A percentile compares a stretch with the other conserved stretches of the same genome.
Conservation (phyloP, 2,113 vertebrate species). For the Tenebrosternarchus preto region DNA sequence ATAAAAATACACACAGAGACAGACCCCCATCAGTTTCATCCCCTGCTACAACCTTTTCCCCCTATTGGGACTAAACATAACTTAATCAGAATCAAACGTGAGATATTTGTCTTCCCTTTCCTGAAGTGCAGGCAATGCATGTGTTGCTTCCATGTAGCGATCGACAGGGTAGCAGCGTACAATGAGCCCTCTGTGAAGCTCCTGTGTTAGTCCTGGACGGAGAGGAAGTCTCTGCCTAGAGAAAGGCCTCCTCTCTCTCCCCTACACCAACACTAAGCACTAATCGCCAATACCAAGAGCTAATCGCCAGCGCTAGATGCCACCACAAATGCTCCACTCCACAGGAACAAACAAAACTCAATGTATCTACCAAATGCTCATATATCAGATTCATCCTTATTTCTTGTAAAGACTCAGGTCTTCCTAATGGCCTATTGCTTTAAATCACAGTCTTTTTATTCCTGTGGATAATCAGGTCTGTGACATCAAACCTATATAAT, state of each 20-base stretch:
- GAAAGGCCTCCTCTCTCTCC: constrained; percentile 60
- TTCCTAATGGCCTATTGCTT: constrained; percentile 28
- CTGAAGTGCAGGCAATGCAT: constrained; percentile 70
- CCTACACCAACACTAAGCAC: constrained; percentile 15
- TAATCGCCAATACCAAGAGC: background rate
- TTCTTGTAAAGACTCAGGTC: constrained; percentile 34
- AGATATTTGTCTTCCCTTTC: constrained; percentile 73
- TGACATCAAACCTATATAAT: background rate
- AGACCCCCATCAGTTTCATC: constrained; percentile 59
- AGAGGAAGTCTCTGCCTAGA: constrained; percentile 69
- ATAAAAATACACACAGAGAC: constrained; percentile 41
- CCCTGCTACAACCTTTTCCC: constrained; percentile 64
- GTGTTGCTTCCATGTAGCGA: constrained; percentile 72
- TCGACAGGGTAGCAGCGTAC: constrained; percentile 66
- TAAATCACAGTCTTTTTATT: constrained; percentile 40
- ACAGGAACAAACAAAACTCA: constrained; percentile 30
- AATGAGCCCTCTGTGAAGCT: constrained; percentile 76
- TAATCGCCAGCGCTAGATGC: background rate
- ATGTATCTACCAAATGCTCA: constrained; percentile 24
- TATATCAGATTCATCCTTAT: constrained; percentile 36
- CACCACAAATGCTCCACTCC: constrained; percentile 31
- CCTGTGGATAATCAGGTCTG: background rate
- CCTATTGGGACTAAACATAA: constrained; percentile 40
- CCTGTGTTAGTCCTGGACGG: constrained; percentile 66
- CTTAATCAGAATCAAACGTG: constrained; percentile 63